Conservation (phyloP, 1,140 invertebrate genomes). For the Platyscapa corneri region DNA sequence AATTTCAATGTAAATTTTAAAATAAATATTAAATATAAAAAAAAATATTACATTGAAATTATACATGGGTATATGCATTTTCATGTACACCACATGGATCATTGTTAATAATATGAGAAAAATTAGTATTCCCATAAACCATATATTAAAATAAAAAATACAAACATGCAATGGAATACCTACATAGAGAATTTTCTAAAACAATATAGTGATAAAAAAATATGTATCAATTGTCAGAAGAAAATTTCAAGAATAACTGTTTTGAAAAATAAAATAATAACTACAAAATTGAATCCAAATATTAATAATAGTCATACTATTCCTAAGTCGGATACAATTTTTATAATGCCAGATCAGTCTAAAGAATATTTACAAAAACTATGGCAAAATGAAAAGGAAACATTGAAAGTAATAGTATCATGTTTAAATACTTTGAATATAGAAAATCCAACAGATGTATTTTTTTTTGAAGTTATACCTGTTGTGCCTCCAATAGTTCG, state of each 20-base stretch:
- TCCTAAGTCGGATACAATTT: conserved; percentile 58
- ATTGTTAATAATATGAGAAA: no score
- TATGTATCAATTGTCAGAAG: conserved; percentile 79
- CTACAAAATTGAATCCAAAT: conserved; percentile 43
- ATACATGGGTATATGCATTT: no score
- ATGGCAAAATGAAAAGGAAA: conserved; percentile 84
- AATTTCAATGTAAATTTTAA: no score
- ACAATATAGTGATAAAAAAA: conserved; percentile 74
- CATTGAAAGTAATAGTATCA: conserved; percentile 84
- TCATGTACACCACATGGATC: no score
- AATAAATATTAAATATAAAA: no score
- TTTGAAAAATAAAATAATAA: conserved; percentile 69
- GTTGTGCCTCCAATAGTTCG: conserved; percentile 91
- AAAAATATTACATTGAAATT: no score
- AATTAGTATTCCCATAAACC: conserved; percentile 10
- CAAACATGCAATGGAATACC: conserved; percentile 77
- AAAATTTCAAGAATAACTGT: conserved; percentile 78
- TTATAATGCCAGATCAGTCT: conserved; percentile 79
- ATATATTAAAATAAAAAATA: conserved; percentile 73
- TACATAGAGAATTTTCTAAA: conserved; percentile 78
- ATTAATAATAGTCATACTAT: conserved; percentile 13
- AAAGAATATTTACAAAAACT: conserved; percentile 83
- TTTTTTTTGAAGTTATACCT: conserved; percentile 90
- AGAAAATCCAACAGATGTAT: conserved; percentile 87
- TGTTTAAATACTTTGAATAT: conserved; percentile 77